phyloP scores from a whole-genome alignment of 2,888 invertebrate species.

The Macrophya alboannulata region DNA sequence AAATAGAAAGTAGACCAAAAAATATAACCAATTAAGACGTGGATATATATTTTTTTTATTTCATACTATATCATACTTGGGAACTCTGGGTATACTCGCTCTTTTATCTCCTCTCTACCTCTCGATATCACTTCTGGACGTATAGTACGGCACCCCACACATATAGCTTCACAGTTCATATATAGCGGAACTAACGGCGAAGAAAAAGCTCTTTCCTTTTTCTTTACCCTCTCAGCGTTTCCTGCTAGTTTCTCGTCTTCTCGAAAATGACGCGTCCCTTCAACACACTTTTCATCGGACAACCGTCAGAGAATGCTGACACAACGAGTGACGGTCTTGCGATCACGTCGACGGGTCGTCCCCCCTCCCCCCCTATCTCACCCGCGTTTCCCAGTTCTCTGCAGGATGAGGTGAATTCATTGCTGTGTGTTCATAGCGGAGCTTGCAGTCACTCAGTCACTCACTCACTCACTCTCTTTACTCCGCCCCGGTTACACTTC shows the following conservation, averaged over 20 bases:
- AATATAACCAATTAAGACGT: slow-evolving; percentile 38
- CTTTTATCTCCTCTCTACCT: neutral
- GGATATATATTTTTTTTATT: slow-evolving; percentile 1
- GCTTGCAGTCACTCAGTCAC: slow-evolving; percentile 37
- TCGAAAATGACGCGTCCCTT: slow-evolving; percentile 28
- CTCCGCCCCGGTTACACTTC: neutral
- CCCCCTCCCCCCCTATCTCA: neutral
- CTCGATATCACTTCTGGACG: neutral
- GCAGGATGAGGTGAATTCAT: slow-evolving; percentile 8
- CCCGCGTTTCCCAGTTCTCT: neutral
- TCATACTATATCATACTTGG: neutral
- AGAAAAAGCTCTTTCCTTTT: slow-evolving; percentile 19
- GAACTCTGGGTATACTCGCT: neutral
- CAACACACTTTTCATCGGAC: neutral
- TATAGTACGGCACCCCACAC: too few species aligned
- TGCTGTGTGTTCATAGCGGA: neutral
- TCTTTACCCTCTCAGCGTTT: neutral
- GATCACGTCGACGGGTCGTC: neutral
- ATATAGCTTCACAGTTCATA: neutral
- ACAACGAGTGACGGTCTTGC: neutral
- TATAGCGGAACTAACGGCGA: neutral
- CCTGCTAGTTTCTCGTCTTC: slow-evolving; percentile 29
- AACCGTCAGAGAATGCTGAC: slow-evolving; percentile 33
- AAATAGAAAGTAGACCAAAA: neutral
- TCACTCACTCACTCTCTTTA: neutral